Evolutionary conservation across 1,140 invertebrate species (phyloP).

Genomic region (Drosophila pseudoobscura): DNA sequence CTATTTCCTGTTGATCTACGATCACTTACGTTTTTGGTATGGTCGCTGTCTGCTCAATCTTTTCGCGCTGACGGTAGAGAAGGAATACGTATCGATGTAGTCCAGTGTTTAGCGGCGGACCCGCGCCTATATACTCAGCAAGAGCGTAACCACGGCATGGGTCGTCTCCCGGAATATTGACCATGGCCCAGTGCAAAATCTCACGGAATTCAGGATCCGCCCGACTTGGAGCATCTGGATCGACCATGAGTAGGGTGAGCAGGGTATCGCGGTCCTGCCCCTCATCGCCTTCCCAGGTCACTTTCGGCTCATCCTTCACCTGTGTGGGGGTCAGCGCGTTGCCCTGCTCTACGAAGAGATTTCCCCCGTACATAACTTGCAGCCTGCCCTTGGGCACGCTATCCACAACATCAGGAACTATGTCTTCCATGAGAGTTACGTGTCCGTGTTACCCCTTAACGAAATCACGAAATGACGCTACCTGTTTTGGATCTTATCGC

Average conservation of each 20-base stretch:
- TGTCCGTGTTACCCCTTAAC: conserved; percentile 21
- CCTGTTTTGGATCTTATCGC: conserved; percentile 49
- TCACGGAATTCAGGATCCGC: conserved; percentile 90
- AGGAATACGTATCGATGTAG: conserved; percentile 96
- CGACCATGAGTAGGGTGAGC: conserved; percentile 93
- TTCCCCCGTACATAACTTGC: conserved; percentile 86
- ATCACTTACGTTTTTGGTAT: conserved; percentile 58
- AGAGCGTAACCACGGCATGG: conserved; percentile 89
- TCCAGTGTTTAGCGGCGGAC: conserved; percentile 91
- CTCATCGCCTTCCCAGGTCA: conserved; percentile 86
- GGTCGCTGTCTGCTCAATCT: conserved; percentile 40
- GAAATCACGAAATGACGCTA: conserved; percentile 32
- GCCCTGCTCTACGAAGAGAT: conserved; percentile 86
- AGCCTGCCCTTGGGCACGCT: conserved; percentile 81
- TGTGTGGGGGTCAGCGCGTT: conserved; percentile 90
- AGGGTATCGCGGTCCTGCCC: conserved; percentile 74
- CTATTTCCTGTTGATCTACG: neutral
- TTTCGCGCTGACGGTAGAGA: conserved; percentile 89
- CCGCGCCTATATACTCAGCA: conserved; percentile 92
- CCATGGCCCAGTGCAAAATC: conserved; percentile 96
- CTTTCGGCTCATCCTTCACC: conserved; percentile 87
- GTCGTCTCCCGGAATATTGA: conserved; percentile 93
- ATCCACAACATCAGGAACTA: conserved; percentile 88
- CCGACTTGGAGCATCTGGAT: conserved; percentile 95
- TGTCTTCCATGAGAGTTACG: conserved; percentile 48